Base-by-base conservation (phyloP, 2,113 vertebrate genomes). In the Dicrurus megarhynchus region DNA sequence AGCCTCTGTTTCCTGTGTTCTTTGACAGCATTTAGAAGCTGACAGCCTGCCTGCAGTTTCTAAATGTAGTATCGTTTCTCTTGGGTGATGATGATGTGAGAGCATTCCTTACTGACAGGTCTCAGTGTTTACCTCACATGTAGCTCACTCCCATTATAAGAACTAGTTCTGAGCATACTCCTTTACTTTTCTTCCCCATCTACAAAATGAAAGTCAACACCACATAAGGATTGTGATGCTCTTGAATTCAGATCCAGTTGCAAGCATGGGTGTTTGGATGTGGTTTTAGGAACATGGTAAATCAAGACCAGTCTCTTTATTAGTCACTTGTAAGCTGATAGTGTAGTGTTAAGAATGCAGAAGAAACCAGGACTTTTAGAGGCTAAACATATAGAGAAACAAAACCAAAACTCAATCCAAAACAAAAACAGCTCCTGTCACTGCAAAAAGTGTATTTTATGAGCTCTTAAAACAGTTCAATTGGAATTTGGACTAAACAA, bases 61-160 rank as follows among this genome's bases (percentile, higher is more conserved):
- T 37, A 28, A 7, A 14, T 53, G 7, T 32, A 69, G 16, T 18
- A 19, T 9, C 32, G 24, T 65, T 91, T 87, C 16, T 68, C 30
- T 75, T 28, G 42, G 17, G 2, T 23, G n/a, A 80, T 22, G 14
- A 73, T 64, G 33, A 76, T 55, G 30, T 41, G 17, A 57, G 22
- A 37, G 1, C 6, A 32, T 73, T 68, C 16, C 10, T 64, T 41
- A 44, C n/a, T 74, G n/a, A 47, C 28, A 50, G 7, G 12, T 22
- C 7, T 46, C 3, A 0, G 14, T 16, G 17, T 49, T 69, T 69
- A 57, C 2, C 24, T 5, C n/a, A 57, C 2, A 1, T 37, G 21
- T 21, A 67, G 16, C 7, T 74, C 65, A 47, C 2, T 61, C 32
- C 37, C 32, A 6, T 49, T 53, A 18, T 9, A 74, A 4, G 1